phyloP scores from a whole-genome alignment of 1,140 invertebrate species.

The Scaptodrosophila lebanonensis region DNA sequence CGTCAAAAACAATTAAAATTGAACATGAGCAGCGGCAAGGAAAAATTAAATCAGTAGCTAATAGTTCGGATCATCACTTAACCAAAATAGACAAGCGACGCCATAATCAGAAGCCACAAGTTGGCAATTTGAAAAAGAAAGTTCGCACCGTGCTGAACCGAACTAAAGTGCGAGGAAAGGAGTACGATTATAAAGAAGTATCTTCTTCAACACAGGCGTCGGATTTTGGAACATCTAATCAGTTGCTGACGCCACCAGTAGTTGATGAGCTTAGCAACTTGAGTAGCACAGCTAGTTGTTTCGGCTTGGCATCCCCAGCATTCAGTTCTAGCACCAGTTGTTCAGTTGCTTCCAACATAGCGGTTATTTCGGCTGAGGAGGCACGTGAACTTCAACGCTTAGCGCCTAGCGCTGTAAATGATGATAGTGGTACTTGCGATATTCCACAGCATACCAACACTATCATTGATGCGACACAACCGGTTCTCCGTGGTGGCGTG shows the following conservation, averaged over 20 bases:
- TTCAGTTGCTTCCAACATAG: constrained; percentile 54
- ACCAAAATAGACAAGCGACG: not conserved
- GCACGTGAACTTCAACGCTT: constrained; percentile 49
- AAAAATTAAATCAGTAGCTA: constrained; percentile 2
- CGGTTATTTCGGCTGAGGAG: constrained; percentile 56
- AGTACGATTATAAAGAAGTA: too few species aligned
- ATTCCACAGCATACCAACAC: too few species aligned
- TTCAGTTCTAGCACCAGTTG: constrained; percentile 37
- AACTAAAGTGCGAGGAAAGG: too few species aligned
- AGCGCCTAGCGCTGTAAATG: constrained; percentile 33
- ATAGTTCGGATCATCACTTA: too few species aligned
- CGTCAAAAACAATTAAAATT: not conserved
- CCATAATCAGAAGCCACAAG: too few species aligned
- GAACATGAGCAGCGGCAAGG: not conserved
- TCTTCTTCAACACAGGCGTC: too few species aligned
- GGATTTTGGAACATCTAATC: too few species aligned
- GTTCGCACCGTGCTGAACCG: too few species aligned
- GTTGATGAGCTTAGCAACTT: too few species aligned
- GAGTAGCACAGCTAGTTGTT: not conserved
- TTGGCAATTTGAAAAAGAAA: too few species aligned
- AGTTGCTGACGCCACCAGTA: too few species aligned
- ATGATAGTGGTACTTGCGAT: too few species aligned
- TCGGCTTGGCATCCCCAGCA: not conserved
- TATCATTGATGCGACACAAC: constrained; percentile 41
- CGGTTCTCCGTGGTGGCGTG: constrained; percentile 32